phyloP scores from a whole-genome alignment of 2,113 vertebrate genomes.

The Nothocercus julius region DNA sequence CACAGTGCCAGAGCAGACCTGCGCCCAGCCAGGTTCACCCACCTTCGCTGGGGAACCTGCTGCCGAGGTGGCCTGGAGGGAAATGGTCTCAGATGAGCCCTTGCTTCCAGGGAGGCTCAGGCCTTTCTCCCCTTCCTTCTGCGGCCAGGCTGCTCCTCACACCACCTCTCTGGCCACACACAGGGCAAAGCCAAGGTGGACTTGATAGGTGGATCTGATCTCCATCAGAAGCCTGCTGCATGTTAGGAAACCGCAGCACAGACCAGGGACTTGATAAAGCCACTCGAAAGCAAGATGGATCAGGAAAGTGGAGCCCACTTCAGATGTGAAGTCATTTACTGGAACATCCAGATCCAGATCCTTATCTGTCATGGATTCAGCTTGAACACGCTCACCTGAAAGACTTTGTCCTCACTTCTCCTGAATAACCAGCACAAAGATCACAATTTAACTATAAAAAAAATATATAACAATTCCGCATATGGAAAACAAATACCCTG shows the following conservation, averaged over 20 bases:
- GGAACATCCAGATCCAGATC: not conserved
- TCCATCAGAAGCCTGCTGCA: not conserved
- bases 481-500: not conserved
- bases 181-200: not conserved
- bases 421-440: not conserved
- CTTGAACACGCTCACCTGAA: not conserved
- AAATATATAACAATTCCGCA: too few relatives aligned
- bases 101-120: not conserved
- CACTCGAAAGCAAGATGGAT: not conserved
- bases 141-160: not conserved
- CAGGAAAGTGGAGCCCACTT: not conserved
- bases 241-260: not conserved
- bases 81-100: not conserved
- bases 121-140: not conserved
- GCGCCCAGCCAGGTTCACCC: not conserved
- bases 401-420: not conserved
- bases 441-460: not conserved
- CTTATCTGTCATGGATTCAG: not conserved
- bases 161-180: not conserved
- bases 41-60: not conserved
- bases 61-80: rapidly evolving
- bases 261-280: not conserved
- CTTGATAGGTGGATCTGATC: not conserved
- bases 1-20: not conserved
- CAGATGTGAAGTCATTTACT: not conserved